These are phyloP conservation scores for Zosterops hypoxanthus DNA, from an alignment of 2,113 vertebrate genomes.

Conservation along the genomic window DNA sequence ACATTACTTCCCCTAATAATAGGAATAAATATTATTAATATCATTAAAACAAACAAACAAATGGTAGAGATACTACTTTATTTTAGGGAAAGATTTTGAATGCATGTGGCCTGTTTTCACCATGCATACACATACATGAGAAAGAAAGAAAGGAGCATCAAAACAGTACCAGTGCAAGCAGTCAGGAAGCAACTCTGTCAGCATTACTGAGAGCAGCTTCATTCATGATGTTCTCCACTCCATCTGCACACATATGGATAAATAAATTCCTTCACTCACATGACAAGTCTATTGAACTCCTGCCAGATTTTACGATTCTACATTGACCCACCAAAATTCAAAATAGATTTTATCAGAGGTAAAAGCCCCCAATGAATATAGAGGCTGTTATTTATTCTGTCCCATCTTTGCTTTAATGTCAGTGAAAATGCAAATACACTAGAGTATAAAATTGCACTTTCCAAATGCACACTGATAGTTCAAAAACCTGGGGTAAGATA, in stretches of 20 bases:
- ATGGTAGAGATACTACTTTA: not conserved
- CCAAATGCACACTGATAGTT: not conserved
- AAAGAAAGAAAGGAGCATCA: not conserved
- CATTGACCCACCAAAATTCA: conserved; percentile 34
- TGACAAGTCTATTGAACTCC: conserved; percentile 9
- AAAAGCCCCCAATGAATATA: not conserved
- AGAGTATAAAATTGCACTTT: not conserved
- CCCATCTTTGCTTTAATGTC: conserved; percentile 1
- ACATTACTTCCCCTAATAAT: not conserved
- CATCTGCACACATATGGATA: conserved; percentile 16
- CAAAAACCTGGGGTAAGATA: not conserved
- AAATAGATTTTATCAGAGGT: conserved; percentile 1
- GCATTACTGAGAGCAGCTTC: not conserved
- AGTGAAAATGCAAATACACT: not conserved
- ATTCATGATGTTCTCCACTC: conserved; percentile 14
- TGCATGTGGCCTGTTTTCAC: not conserved
- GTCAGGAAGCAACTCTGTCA: not conserved
- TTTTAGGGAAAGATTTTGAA: not conserved
- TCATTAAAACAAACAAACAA: not conserved
- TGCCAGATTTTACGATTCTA: conserved; percentile 8
- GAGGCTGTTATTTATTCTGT: not conserved
- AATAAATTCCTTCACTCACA: conserved; percentile 13
- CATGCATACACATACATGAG: not conserved
- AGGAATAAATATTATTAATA: not conserved
- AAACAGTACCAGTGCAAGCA: not conserved